phyloP scores from a whole-genome alignment of 2,797 vertebrate species.

The Mycteria americana region DNA sequence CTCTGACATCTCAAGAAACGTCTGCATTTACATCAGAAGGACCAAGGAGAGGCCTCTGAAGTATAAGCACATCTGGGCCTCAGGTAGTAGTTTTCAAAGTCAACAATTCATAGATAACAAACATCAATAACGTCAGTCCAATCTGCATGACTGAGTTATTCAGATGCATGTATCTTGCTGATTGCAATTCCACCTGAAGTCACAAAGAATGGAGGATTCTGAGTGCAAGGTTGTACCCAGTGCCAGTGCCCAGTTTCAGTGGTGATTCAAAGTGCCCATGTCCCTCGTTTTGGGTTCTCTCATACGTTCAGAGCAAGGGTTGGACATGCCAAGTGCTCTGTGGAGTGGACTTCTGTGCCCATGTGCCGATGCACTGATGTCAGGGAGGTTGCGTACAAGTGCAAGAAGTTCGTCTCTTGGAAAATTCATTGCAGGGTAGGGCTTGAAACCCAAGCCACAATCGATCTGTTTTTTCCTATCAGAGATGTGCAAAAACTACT shows the following conservation, averaged over 20 bases:
- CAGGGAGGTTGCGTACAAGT: fast-evolving
- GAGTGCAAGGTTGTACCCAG: neutral
- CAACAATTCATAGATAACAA: neutral
- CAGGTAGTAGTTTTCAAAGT: neutral
- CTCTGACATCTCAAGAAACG: neutral
- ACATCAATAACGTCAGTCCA: neutral
- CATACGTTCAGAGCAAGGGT: neutral
- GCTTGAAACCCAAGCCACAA: neutral
- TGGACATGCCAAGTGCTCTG: neutral
- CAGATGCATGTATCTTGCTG: neutral
- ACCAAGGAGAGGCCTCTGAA: neutral
- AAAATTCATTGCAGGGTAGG: neutral
- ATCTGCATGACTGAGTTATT: neutral
- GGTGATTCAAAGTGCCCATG: neutral
- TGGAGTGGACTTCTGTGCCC: neutral
- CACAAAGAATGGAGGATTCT: neutral
- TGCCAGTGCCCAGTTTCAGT: neutral
- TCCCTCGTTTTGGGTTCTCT: neutral
- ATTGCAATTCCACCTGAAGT: neutral
- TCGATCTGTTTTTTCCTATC: neutral
- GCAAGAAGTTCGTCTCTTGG: neutral
- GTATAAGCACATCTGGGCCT: neutral
- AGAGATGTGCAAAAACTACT: neutral
- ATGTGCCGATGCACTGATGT: neutral
- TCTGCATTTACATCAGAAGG: neutral